Evolutionary conservation across 2,888 invertebrate genomes (phyloP), one percentile per base, ranked within the genome.

Genomic region (Tenthredo scrophulariae): DNA sequence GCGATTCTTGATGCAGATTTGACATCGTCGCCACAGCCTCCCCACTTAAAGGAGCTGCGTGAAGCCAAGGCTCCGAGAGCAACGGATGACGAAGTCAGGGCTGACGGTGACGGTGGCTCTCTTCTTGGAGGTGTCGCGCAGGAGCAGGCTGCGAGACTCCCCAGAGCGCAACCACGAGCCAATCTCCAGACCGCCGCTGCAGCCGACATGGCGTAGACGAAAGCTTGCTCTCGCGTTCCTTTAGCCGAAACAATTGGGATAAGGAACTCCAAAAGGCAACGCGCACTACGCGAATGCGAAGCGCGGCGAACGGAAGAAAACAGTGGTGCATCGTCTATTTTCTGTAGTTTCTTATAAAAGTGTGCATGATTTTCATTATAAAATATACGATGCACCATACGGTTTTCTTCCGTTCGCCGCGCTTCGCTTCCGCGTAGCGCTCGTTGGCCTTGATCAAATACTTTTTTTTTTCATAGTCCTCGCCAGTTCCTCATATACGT

Each of bases 161-260:
- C 97, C 84, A 96, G 95, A 40, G 97, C 96, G 93, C 97, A 98
- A 46, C 97, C 97, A 86, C 96, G 95, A 7, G 97, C 96, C 88
- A 97, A 94, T 22, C 96, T 95, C 95, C 97, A 97, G 82, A 96
- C 95, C 74, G 97, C 94, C 26, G 97, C 96, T 1, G 97, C 97
- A 0, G 97, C 96, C 29, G 97, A 96, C 92, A 98, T 95, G 3
- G 97, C 97, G 93, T 97, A 97, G 37, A 97, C 97, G 92, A 96
- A 97, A 0, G 97, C 97, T 93, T 97, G 97, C 92, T 98, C 98
- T 86, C 97, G 95, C 22, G 97, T 97, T 82, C 97, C 98, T 97
- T 93, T 15, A 89, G 70, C 10, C 26, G 62, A 26, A 85, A 85
- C 29, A 65, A 22, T 85, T 9, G n/a, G 22, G 22, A 72, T 70